Evolutionary conservation across 2,797 vertebrate genomes (phyloP).

Genomic region (Peromyscus attwateri): DNA sequence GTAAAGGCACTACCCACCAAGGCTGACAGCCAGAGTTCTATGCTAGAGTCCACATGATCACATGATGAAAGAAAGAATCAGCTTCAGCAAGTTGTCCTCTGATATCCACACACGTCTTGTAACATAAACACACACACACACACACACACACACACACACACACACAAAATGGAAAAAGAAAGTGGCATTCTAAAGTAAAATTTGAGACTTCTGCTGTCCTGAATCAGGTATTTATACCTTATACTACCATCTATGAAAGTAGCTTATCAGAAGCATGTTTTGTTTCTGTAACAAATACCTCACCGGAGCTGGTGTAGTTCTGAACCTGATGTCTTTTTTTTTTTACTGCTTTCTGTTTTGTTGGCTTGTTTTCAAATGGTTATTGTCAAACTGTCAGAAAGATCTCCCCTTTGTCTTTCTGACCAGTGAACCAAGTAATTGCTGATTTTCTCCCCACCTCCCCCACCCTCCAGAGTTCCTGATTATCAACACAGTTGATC

Average conservation of each 20-base stretch:
- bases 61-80: background rate
- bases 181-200: conserved; percentile 30
- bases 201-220: background rate
- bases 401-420: background rate
- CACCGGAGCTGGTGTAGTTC: conserved; percentile 1
- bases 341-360: background rate
- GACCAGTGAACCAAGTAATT: background rate
- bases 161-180: background rate
- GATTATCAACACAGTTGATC: background rate
- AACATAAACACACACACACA: background rate
- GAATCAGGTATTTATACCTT: background rate
- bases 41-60: too few relatives aligned
- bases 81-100: background rate
- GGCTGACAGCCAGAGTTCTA: background rate
- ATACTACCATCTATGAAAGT: background rate
- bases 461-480: background rate
- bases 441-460: background rate
- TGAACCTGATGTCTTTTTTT: background rate
- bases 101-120: background rate
- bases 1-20: background rate
- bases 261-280: background rate
- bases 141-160: background rate
- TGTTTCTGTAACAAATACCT: conserved; percentile 30
- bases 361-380: background rate
- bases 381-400: background rate